Conservation (phyloP, 2,888 invertebrate species). For the Adelognathus sp. region DNA sequence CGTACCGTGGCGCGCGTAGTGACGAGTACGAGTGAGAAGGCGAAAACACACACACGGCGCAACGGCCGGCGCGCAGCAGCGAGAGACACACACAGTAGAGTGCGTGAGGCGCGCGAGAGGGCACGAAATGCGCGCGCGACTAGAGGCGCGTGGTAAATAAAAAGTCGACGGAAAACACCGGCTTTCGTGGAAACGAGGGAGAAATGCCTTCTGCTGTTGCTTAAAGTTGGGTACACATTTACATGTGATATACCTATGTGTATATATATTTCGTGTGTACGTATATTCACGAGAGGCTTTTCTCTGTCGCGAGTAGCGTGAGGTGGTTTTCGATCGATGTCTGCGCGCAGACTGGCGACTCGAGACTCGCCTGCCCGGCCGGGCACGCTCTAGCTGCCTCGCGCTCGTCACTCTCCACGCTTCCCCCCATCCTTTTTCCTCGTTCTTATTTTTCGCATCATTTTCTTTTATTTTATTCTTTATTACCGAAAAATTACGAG, state of each 20-base stretch:
- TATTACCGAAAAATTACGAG: too few relatives aligned
- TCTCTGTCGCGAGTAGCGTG: constrained; percentile 52
- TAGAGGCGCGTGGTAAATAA: constrained; percentile 52
- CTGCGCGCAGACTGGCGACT: constrained; percentile 75
- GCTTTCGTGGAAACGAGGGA: constrained; percentile 43
- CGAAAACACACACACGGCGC: not conserved
- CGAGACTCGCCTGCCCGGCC: constrained; percentile 44
- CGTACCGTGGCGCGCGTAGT: constrained; percentile 36
- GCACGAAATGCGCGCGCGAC: constrained; percentile 47
- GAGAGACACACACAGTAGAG: constrained; percentile 18
- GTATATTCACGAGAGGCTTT: too few relatives aligned
- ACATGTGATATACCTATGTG: not conserved
- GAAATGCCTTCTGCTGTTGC: constrained; percentile 23
- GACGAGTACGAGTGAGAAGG: constrained; percentile 9
- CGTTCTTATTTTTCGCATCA: not conserved
- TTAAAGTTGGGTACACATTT: not conserved
- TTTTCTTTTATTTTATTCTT: not conserved
- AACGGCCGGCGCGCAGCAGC: constrained; percentile 12
- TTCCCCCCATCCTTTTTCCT: constrained; percentile 35
- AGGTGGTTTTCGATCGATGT: constrained; percentile 76
- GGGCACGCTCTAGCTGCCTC: constrained; percentile 36
- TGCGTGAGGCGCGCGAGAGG: constrained; percentile 38
- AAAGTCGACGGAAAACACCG: constrained; percentile 58
- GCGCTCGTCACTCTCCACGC: constrained; percentile 66
- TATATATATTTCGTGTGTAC: too few relatives aligned